Base-by-base conservation (phyloP, 1,140 invertebrate species). In the Nasonia giraulti region DNA sequence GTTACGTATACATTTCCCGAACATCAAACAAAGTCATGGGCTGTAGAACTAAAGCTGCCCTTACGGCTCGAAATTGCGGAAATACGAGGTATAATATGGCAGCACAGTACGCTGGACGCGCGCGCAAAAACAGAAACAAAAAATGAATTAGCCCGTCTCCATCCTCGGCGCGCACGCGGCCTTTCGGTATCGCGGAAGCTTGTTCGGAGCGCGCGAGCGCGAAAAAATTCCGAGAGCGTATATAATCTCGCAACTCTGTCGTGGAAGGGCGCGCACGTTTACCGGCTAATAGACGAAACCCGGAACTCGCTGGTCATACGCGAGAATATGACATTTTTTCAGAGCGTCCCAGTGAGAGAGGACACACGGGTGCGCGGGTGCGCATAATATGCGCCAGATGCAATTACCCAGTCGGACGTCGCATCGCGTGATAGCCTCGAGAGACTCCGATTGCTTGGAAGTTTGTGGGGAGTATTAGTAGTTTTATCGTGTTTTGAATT, bases 91-190 rank as follows among this genome's bases (percentile, higher is more conserved):
- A 73, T 31, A 73, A 31, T 37, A 73, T 31, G 55, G 55, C 55
- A n/a, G 55, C 55, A 5, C 6, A n/a, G 55, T 62, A 62, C 17
- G 7, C 20, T 44, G 0, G 10, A 20, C 55, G 33, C 69, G 27
- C 11, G 8, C 6, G 69, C 33, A 37, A 37, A 73, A 73, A 73
- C 27, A 73, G 33, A 73, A 73, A 73, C 33, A 73, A 62, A 62
- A 66, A 78, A 82, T 47, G 62, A 80, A 81, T 69, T 85, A 84
- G 80, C 80, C 69, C 14, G 44, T 40, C 66, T 50, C 55, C 50
- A 78, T 81, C 69, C 80, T 77, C 50, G 73, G 80, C 47, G 47
- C 17, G 55, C 55, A n/a, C 55, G n/a, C 5, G 55, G 55, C 55
- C 55, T 62, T 62, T 20, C 20, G 20, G 73, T n/a, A 77, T 20